Evolutionary conservation across 2,113 vertebrate genomes (phyloP).

Genomic region (Lampris incognitus): DNA sequence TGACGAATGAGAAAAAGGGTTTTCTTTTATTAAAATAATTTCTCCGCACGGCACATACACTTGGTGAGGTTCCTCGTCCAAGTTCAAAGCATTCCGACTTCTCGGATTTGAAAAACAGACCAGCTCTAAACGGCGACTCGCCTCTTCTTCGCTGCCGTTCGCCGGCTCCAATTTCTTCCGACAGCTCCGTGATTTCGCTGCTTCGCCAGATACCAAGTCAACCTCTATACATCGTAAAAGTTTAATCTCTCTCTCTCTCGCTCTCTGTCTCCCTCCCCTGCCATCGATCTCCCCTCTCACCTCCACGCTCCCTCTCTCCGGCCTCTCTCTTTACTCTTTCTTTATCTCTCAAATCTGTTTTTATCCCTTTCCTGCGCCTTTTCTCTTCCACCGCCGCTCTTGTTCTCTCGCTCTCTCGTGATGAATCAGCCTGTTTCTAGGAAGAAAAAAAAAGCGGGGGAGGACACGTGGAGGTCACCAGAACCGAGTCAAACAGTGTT

Average conservation of each 20-base stretch:
- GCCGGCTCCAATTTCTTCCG: not conserved
- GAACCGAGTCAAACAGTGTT: conserved; percentile 18
- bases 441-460: not conserved
- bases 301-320: not conserved
- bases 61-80: too few relatives aligned
- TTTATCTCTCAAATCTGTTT: conserved; percentile 6
- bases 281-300: conserved; percentile 33
- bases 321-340: not conserved
- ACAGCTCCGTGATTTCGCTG: not conserved
- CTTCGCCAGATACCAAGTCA: conserved; percentile 34
- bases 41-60: too few relatives aligned
- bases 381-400: not conserved
- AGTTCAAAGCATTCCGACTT: not conserved
- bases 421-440: conserved; percentile 28
- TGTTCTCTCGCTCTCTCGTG: conserved; percentile 14
- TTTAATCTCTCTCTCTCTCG: conserved; percentile 27
- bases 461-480: conserved; percentile 11
- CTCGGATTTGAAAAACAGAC: conserved; percentile 13
- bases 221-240: conserved; percentile 28
- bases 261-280: conserved; percentile 2
- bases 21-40: too few relatives aligned
- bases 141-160: not conserved
- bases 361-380: conserved; percentile 3
- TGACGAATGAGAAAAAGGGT: too few relatives aligned
- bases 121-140: conserved; percentile 12